A percentile compares a stretch with the other conserved stretches of the same genome.
These are phyloP conservation scores for Centropus unirufus DNA, from an alignment of 2,113 vertebrate species.

Conservation along the genomic window DNA sequence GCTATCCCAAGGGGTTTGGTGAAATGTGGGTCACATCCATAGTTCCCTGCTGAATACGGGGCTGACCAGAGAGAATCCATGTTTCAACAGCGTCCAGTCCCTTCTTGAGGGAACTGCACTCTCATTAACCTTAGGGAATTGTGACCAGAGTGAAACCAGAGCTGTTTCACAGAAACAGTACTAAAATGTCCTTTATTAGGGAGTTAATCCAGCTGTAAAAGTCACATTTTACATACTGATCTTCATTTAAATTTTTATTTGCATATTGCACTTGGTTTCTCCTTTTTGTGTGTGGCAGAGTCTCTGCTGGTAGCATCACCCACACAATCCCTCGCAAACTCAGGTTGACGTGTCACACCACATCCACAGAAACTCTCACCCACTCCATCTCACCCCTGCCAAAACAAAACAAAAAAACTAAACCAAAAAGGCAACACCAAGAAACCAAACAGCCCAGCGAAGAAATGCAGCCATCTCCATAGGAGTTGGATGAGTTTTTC, in stretches of 20 bases:
- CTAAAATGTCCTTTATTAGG: not conserved
- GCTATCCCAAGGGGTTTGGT: fast-evolving
- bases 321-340: not conserved
- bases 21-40: fast-evolving
- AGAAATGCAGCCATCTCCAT: not conserved
- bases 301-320: not conserved
- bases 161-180: not conserved
- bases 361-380: not conserved
- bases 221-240: not conserved
- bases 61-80: not conserved
- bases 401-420: not conserved
- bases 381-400: fast-evolving
- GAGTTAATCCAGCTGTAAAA: not conserved
- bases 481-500: not conserved
- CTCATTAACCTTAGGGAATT: not conserved
- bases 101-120: not conserved
- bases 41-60: fast-evolving
- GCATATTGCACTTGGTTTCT: not conserved
- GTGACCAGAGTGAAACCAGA: not conserved
- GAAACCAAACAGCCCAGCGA: not conserved
- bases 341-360: not conserved
- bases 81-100: not conserved
- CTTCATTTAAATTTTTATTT: not conserved
- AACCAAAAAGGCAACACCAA: not conserved
- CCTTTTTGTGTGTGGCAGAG: not conserved